Conservation (phyloP, 1,140 invertebrate genomes). For the Drosophila ananassae region DNA sequence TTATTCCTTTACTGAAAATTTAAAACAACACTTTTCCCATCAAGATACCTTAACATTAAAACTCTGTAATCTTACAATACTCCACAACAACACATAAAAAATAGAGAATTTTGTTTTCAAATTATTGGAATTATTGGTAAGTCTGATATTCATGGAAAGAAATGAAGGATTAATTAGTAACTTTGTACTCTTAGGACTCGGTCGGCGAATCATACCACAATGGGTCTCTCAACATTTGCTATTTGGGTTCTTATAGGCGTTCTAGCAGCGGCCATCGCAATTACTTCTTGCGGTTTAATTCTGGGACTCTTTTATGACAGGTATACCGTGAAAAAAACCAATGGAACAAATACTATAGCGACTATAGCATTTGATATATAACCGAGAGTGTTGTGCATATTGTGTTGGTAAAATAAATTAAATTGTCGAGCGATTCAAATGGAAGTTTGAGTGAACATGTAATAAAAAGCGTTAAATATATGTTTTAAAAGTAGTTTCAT, state of each 20-base stretch:
- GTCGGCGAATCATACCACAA: neutral
- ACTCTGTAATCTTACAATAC: neutral
- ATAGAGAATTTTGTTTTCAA: neutral
- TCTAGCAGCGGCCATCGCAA: neutral
- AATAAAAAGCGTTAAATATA: too few species aligned
- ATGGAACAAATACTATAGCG: too few species aligned
- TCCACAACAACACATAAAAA: neutral
- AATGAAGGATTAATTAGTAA: neutral
- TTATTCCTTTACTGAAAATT: too few species aligned
- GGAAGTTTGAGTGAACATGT: too few species aligned
- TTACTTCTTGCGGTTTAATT: neutral
- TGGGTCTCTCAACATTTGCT: neutral
- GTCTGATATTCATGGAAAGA: neutral
- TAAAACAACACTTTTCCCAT: neutral
- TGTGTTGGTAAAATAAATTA: neutral
- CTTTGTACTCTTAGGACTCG: neutral
- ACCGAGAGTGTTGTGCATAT: neutral
- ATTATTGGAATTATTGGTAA: neutral
- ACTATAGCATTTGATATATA: too few species aligned
- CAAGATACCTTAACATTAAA: neutral
- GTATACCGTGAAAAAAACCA: neutral
- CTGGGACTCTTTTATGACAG: neutral
- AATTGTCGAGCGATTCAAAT: neutral
- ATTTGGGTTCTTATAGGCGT: neutral
- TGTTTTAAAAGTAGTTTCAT: too few species aligned